phyloP scores from a whole-genome alignment of 1,140 invertebrate species.

The Bombus waltoni region DNA sequence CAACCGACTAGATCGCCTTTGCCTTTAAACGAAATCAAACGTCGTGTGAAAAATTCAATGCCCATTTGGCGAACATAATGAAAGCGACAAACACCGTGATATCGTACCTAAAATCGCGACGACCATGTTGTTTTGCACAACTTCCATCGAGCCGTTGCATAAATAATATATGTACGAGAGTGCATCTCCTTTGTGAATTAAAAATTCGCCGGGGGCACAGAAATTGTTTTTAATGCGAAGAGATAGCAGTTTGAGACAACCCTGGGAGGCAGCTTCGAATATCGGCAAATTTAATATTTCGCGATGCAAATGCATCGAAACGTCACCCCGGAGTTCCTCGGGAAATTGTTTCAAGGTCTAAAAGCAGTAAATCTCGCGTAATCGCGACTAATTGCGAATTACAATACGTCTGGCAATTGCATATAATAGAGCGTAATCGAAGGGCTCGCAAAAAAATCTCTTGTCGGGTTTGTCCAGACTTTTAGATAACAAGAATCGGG shows the following conservation, averaged over 20 bases:
- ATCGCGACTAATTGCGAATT: not conserved
- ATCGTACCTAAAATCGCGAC: slow-evolving; percentile 96
- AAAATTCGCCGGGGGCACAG: slow-evolving; percentile 97
- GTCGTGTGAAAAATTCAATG: accelerated
- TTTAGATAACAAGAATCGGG: not conserved
- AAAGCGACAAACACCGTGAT: not conserved
- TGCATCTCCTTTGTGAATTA: slow-evolving; percentile 98
- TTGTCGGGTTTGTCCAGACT: not conserved
- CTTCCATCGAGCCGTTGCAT: slow-evolving; percentile 99
- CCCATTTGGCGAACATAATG: not conserved
- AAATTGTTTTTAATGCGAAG: slow-evolving; percentile 95
- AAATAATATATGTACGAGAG: slow-evolving; percentile 98
- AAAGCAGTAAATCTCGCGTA: slow-evolving; percentile 24
- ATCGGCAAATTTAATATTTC: slow-evolving; percentile 97
- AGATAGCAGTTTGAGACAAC: slow-evolving; percentile 95
- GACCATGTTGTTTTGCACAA: slow-evolving; percentile 98
- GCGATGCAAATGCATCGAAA: slow-evolving; percentile 96
- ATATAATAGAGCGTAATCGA: not conserved
- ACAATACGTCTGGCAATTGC: not conserved
- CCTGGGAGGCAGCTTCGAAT: slow-evolving; percentile 96
- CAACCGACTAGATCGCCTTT: slow-evolving; percentile 98
- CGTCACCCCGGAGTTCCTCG: slow-evolving; percentile 96
- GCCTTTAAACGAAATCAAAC: slow-evolving; percentile 83
- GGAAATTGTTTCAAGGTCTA: slow-evolving; percentile 98
- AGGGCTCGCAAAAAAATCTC: not conserved